Conservation (phyloP, 2,797 vertebrate species). For the Chelonia mydas region DNA sequence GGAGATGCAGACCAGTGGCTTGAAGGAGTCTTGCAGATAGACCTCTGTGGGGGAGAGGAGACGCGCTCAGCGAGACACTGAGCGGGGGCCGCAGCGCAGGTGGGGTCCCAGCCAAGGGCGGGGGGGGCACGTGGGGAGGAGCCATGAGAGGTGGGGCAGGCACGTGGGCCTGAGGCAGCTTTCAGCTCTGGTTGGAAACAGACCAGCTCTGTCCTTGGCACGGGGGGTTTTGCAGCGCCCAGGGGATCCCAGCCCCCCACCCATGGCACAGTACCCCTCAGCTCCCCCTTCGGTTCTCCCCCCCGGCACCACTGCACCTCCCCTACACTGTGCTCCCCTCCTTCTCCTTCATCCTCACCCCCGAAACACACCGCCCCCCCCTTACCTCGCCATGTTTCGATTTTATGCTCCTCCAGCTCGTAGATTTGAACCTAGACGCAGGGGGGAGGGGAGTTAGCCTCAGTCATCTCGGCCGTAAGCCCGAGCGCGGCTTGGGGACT, state of each 20-base stretch:
- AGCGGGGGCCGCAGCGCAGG: background rate
- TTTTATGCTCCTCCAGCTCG: conserved; percentile 98
- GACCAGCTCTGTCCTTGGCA: background rate
- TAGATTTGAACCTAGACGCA: conserved; percentile 94
- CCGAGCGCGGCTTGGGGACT: background rate
- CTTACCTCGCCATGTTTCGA: conserved; percentile 98
- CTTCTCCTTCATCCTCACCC: background rate
- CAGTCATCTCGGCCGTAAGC: background rate
- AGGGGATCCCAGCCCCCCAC: background rate
- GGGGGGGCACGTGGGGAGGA: background rate
- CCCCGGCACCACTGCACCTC: background rate
- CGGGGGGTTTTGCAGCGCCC: background rate
- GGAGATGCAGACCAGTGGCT: conserved; percentile 96
- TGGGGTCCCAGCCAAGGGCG: background rate
- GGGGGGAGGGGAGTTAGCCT: background rate
- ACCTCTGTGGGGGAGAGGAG: conserved; percentile 82
- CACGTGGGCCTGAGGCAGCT: background rate
- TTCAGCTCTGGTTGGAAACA: background rate
- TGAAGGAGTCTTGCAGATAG: conserved; percentile 97
- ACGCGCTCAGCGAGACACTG: background rate
- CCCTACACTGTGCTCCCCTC: fast-evolving
- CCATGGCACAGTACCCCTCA: background rate
- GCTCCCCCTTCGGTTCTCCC: background rate
- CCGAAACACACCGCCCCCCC: fast-evolving
- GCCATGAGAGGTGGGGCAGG: background rate